Base-by-base conservation (phyloP, 1,140 invertebrate genomes). In the Sitodiplosis mosellana region DNA sequence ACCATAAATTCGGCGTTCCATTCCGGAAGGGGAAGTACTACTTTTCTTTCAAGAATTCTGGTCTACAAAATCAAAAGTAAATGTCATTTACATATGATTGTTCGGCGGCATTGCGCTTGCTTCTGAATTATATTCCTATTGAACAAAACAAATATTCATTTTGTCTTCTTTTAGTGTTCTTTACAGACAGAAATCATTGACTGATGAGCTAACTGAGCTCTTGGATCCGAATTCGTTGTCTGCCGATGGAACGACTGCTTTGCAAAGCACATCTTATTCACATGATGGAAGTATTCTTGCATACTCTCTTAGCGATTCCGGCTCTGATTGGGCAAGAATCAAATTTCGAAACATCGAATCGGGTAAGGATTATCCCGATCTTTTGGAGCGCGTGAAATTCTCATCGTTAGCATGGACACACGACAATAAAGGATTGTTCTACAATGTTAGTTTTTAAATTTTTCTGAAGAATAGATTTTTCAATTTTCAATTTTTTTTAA, bases 281-380 rank as follows among this genome's bases (percentile, higher is more conserved):
- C 81, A 96, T 59, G 82, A 97, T 73, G 93, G 92, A 2, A 72
- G 74, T 55, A 81, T 78, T 38, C 83, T 90, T 69, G 90, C 91
- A 0, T 98, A 96, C 70, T 87, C 82, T 5, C 69, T 98, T 1
- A 91, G 87, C 56, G 76, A 77, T 47, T 92, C 82, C 67, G 93
- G 93, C 7, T 94, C 91, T 27, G 94, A 99, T 63, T 98, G 94
- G 93, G 78, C 82, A 50, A 87, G 80, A 20, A 88, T 98, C 57
- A 78, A 83, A 59, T 81, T 89, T 52, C 80, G 80, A 54, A 75
- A 83, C 70, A 76, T 81, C 10, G 70, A 74, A 48, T 84, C 82
- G 49, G 80, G 81, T 48, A 74, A 90, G 61, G 87, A 96, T 60
- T 83, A 90, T 53, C 74, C 80, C 3, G 95, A 99, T 67, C 69